Conservation (phyloP, 2,113 vertebrate genomes). For the Callospermophilus lateralis region DNA sequence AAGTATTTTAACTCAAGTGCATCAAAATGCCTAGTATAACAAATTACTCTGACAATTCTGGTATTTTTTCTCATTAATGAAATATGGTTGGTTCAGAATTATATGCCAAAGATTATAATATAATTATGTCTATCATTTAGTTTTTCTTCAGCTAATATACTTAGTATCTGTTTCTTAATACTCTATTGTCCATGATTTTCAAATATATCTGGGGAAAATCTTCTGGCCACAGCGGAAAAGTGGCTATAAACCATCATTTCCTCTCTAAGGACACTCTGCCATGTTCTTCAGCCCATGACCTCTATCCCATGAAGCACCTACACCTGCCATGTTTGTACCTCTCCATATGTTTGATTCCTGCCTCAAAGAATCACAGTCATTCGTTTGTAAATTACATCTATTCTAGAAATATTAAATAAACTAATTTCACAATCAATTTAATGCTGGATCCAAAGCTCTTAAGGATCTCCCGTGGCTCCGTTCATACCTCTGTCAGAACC, state of each 20-base stretch:
- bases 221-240: not conserved
- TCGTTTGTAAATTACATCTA: not conserved
- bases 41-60: constrained; percentile 2
- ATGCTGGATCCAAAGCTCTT: not conserved
- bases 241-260: not conserved
- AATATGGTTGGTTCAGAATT: constrained; percentile 20
- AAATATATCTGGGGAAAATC: not conserved
- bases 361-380: not conserved
- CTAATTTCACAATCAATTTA: not conserved
- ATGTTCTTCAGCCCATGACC: not conserved
- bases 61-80: not conserved
- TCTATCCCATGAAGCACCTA: not conserved
- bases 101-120: constrained; percentile 28
- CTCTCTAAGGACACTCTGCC: not conserved
- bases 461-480: not conserved
- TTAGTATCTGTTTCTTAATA: not conserved
- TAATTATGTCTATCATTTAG: not conserved
- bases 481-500: not conserved
- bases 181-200: not conserved
- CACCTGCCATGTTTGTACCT: not conserved
- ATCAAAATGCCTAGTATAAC: constrained; percentile 33
- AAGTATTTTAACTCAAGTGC: constrained; percentile 9
- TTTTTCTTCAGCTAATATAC: not conserved
- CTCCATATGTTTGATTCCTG: not conserved
- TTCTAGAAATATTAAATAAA: constrained; percentile 33